Evolutionary conservation across 2,113 vertebrate species (phyloP), one percentile per base, ranked within the genome.

Genomic region (Varanus komodoensis): DNA sequence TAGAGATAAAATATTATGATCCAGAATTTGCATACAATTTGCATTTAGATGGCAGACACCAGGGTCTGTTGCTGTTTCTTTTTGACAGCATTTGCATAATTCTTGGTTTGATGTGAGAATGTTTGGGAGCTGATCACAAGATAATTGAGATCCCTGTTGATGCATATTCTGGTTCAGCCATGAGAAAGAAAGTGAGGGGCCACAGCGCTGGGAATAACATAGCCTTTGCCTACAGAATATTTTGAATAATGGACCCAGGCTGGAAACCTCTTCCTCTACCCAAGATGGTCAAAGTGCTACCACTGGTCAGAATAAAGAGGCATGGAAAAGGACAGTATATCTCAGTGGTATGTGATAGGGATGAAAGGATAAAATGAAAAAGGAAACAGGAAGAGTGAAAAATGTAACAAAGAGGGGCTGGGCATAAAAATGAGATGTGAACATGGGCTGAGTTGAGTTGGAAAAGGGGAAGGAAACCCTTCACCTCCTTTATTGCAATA

Each of bases 1-100:
- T 38, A 57, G 50, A 82, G 67, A 78, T 77, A 82, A 88, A 88
- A 82, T 88, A 88, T 73, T 88, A 73, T 73, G 67, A 88, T 88
- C 82, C 68, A 81, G 67, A 81, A 73, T 88, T 81, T 73, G 50
- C 87, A 88, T 82, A 82, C 50, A 81, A 52, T 74, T 82, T 89
- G 87, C 80, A 82, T 89, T 82, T 82, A 89, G 68, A 82, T 74
- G 68, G 34, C 68, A 89, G 79, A 57, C 77, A 54, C 61, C 64
- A 52, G 77, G 77, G 68, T 82, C 48, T 81, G 78, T 81, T 81
- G 61, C 77, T 88, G 64, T 88, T 88, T 48, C 38, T 44, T 38
- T 71, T 81, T 81, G 77, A 82, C 34, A 89, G 67, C n/a, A 38
- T 82, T 73, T 73, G 50, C 57, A 34, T 89, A 74, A 82, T 82